phyloP scores from a whole-genome alignment of 2,888 invertebrate genomes.

The Invenusta paracnida region DNA sequence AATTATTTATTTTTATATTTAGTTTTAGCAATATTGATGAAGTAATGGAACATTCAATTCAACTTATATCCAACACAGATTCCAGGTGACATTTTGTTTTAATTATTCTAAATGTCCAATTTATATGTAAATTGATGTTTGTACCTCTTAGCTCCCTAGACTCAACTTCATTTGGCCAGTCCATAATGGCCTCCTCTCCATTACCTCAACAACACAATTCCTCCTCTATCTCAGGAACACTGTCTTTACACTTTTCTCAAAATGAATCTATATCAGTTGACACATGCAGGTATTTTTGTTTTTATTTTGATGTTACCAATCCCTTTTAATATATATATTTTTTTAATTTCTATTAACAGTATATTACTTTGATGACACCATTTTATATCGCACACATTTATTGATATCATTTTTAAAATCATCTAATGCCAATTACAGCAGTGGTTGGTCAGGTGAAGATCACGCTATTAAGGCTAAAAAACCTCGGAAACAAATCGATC shows the following conservation, averaged over 20 bases:
- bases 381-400: too few relatives aligned
- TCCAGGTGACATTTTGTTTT: background rate
- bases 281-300: conserved; percentile 7
- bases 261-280: background rate
- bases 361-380: too few relatives aligned
- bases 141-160: background rate
- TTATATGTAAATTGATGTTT: background rate
- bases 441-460: background rate
- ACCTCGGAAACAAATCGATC: conserved; percentile 63
- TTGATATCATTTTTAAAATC: too few relatives aligned
- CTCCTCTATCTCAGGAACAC: background rate
- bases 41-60: background rate
- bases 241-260: background rate
- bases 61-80: background rate
- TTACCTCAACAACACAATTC: background rate
- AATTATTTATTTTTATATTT: too few relatives aligned
- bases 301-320: too few relatives aligned
- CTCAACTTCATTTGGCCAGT: background rate
- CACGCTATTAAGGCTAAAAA: background rate
- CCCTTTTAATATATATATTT: too few relatives aligned
- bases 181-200: background rate
- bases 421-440: too few relatives aligned
- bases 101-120: background rate
- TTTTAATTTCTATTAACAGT: too few relatives aligned
- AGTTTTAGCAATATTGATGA: background rate